These are phyloP conservation scores for Varroa destructor DNA, from an alignment of 1,140 invertebrate species.

Conservation along the genomic window DNA sequence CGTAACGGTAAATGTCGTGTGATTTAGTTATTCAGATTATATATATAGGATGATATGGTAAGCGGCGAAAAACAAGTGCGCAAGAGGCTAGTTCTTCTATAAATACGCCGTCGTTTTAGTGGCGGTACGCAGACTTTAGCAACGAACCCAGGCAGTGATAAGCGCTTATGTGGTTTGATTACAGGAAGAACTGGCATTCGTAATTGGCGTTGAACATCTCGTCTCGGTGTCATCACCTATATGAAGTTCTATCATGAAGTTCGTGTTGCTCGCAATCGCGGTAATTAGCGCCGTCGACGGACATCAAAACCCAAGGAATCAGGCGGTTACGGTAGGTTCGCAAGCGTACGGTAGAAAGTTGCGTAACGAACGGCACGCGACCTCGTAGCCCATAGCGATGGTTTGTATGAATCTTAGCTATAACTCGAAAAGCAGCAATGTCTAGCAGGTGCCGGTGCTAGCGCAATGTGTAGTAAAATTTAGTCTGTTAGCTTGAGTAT, in stretches of 20 bases:
- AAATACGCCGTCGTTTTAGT: not conserved
- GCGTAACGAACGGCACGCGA: not conserved
- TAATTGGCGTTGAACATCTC: not conserved
- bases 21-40: no score
- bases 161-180: not conserved
- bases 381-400: constrained; percentile 4
- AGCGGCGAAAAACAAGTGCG: no score
- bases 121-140: not conserved
- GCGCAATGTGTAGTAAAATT: no score
- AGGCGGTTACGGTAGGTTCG: constrained; percentile 8
- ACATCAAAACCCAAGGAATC: not conserved
- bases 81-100: no score
- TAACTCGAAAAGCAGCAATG: not conserved
- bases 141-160: not conserved
- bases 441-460: no score
- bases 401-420: not conserved
- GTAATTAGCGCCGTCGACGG: constrained; percentile 7
- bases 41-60: no score
- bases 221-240: not conserved
- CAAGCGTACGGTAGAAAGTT: not conserved
- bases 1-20: no score
- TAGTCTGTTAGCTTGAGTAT: no score
- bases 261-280: not conserved
- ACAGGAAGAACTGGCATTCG: not conserved
- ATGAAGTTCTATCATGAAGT: not conserved